phyloP scores from a whole-genome alignment of 2,888 invertebrate genomes.

The Allacma fusca region DNA sequence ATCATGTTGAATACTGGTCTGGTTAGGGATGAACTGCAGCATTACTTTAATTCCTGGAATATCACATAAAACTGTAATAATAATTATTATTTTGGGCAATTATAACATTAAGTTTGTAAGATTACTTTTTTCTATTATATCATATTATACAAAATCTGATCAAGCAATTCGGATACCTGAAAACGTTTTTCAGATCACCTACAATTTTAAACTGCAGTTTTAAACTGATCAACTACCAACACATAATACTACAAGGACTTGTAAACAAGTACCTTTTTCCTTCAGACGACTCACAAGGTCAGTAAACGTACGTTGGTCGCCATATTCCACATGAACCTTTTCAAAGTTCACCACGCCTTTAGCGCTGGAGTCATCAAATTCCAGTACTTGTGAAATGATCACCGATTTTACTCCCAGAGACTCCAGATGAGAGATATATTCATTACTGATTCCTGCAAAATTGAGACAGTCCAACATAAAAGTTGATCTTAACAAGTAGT shows the following conservation, averaged over 20 bases:
- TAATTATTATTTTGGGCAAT: no score
- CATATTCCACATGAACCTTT: constrained; percentile 67
- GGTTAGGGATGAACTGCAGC: constrained; percentile 79
- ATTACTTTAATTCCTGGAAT: constrained; percentile 70
- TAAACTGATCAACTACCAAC: neutral
- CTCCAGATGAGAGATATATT: constrained; percentile 69
- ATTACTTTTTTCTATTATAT: no score
- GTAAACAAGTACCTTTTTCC: constrained; percentile 64
- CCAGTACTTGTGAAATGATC: constrained; percentile 82
- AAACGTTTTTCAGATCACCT: no score
- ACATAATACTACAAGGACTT: constrained; percentile 7
- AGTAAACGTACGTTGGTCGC: constrained; percentile 67
- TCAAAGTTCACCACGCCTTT: constrained; percentile 65
- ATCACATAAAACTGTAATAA: neutral
- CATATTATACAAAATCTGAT: neutral
- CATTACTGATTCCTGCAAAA: constrained; percentile 45
- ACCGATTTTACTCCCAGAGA: constrained; percentile 77
- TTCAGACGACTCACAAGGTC: constrained; percentile 67
- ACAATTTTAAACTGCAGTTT: no score
- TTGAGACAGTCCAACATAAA: neutral
- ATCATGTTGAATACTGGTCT: constrained; percentile 72
- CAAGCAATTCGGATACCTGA: neutral
- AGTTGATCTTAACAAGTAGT: no score
- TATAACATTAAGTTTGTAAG: no score
- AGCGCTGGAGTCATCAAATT: constrained; percentile 81